Conservation (phyloP, 2,113 vertebrate genomes). For the Polypterus bichir region DNA sequence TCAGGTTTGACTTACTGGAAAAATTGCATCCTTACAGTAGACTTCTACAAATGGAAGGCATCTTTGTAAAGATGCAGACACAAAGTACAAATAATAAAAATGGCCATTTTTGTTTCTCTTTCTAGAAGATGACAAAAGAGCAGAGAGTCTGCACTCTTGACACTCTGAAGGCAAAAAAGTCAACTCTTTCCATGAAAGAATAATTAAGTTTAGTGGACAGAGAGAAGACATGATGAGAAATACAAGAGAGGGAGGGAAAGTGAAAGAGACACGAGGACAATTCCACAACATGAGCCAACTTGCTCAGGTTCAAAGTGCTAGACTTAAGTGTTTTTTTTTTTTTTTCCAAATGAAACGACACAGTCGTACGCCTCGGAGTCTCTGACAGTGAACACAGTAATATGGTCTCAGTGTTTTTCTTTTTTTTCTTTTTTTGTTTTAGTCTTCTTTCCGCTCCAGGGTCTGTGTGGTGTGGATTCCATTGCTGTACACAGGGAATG, state of each 20-base stretch:
- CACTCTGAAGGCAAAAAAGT: constrained; percentile 77
- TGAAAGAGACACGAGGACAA: constrained; percentile 52
- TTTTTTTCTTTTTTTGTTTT: constrained; percentile 31
- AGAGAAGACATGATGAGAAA: constrained; percentile 28
- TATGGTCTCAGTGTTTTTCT: constrained; percentile 46
- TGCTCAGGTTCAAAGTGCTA: constrained; percentile 98
- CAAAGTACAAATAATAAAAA: constrained; percentile 54
- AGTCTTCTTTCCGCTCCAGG: constrained; percentile 96
- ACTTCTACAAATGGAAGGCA: constrained; percentile 73
- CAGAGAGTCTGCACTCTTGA: constrained; percentile 68
- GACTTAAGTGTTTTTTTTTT: constrained; percentile 55
- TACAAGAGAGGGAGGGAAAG: constrained; percentile 25
- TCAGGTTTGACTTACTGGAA: constrained; percentile 59
- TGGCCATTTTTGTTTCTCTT: constrained; percentile 4
- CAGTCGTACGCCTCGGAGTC: constrained; percentile 68
- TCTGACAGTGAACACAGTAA: constrained; percentile 69
- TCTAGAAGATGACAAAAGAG: constrained; percentile 53
- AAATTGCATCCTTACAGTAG: constrained; percentile 61
- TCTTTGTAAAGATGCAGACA: constrained; percentile 76
- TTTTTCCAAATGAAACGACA: constrained; percentile 59
- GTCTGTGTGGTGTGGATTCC: constrained; percentile 91
- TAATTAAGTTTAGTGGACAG: constrained; percentile 63
- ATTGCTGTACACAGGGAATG: constrained; percentile 97
- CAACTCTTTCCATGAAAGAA: constrained; percentile 78
- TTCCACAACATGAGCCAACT: constrained; percentile 76